A percentile compares a stretch with the other conserved stretches of the same genome.
phyloP scores from a whole-genome alignment of 2,113 vertebrate species.

The Coreoperca whiteheadi region DNA sequence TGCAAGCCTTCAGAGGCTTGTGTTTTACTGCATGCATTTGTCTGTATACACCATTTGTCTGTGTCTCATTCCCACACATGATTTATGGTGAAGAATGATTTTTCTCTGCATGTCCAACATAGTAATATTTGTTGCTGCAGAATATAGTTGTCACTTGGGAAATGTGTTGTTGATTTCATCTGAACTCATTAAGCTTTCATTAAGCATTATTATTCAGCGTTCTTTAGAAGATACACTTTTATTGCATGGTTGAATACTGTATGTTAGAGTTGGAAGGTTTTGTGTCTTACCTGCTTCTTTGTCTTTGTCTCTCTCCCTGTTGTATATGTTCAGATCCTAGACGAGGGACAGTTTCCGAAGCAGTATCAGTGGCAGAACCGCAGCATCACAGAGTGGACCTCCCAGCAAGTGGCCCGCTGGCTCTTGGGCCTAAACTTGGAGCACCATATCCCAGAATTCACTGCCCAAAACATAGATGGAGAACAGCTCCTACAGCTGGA shows the following conservation, averaged over 20 bases:
- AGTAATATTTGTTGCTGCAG: not conserved
- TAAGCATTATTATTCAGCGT: not conserved
- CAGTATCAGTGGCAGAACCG: conserved; percentile 88
- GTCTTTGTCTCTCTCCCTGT: not conserved
- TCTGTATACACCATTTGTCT: conserved; percentile 19
- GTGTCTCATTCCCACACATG: conserved; percentile 4
- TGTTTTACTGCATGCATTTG: conserved; percentile 25
- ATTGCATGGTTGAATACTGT: not conserved
- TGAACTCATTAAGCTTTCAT: not conserved
- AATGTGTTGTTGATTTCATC: conserved; percentile 6
- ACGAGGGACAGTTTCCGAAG: conserved; percentile 89
- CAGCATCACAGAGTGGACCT: conserved; percentile 91
- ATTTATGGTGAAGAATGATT: not conserved
- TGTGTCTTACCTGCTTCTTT: not conserved
- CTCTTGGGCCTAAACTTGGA: conserved; percentile 92
- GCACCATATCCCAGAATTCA: conserved; percentile 93
- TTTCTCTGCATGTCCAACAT: not conserved
- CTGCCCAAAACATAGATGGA: conserved; percentile 92
- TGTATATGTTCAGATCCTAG: conserved; percentile 87
- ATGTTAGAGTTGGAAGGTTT: not conserved
- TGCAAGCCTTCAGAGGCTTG: not conserved
- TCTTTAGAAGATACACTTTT: not conserved
- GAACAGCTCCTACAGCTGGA: conserved; percentile 93
- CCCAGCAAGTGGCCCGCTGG: conserved; percentile 95
- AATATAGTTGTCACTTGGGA: not conserved